Percentiles rank a stretch among this genome's conserved stretches.
phyloP scores from a whole-genome alignment of 2,888 invertebrate genomes.

The Mechanitis messenoides region DNA sequence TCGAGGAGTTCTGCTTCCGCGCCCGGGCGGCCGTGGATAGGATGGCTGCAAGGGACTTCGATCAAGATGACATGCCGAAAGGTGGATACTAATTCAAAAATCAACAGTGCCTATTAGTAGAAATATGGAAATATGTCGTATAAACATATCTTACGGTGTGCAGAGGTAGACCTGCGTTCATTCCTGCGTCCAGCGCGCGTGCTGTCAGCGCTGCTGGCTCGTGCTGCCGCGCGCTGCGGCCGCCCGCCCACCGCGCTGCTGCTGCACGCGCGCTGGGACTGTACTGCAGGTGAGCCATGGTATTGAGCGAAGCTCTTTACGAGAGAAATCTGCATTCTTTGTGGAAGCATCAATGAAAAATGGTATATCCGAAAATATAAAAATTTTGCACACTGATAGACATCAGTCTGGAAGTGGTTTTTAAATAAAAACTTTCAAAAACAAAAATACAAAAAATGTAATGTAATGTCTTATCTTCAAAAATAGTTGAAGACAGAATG shows the following conservation, averaged over 20 bases:
- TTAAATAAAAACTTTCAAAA: too few relatives aligned
- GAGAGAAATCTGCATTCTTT: too few relatives aligned
- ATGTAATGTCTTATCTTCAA: too few relatives aligned
- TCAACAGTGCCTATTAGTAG: background rate
- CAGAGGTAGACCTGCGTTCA: slow-evolving; percentile 58
- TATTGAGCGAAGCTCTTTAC: background rate
- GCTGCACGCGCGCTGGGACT: slow-evolving; percentile 44
- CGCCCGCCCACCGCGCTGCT: slow-evolving; percentile 38
- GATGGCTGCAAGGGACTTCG: slow-evolving; percentile 17
- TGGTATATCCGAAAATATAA: too few relatives aligned
- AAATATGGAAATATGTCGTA: background rate
- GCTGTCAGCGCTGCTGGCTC: slow-evolving; percentile 52
- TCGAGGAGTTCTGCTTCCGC: slow-evolving; percentile 54
- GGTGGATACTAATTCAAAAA: slow-evolving; percentile 34
- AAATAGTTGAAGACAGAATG: too few relatives aligned
- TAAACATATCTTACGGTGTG: background rate
- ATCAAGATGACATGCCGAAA: slow-evolving; percentile 43
- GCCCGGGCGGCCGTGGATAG: slow-evolving; percentile 50
- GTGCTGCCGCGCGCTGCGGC: slow-evolving; percentile 38
- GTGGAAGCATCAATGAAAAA: too few relatives aligned
- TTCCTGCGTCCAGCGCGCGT: slow-evolving; percentile 50
- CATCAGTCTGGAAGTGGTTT: too few relatives aligned
- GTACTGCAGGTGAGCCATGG: slow-evolving; percentile 12
- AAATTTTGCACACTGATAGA: too few relatives aligned
- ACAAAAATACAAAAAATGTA: too few relatives aligned